Base-by-base conservation (phyloP, 1,140 invertebrate species). In the Pseudomyrmex sp. region DNA sequence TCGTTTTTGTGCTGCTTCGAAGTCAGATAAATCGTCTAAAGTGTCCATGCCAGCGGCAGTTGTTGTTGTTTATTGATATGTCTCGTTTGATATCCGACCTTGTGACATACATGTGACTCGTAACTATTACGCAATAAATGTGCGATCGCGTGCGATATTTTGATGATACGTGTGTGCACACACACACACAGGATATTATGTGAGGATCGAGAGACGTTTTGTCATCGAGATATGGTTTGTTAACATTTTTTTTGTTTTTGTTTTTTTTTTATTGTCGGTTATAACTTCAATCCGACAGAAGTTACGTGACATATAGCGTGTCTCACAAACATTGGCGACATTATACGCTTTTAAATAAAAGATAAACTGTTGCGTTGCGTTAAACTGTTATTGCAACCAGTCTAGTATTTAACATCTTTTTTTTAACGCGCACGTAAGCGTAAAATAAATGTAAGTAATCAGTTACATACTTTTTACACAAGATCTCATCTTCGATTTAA, bases 231-330 rank as follows among this genome's bases (percentile, higher is more conserved):
- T 79, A 44, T 5, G 15, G 15, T 35, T 35, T 35, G 35, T 4
- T 35, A 5, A 35, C 5, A 35, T 35, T 35, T 26, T 26, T 26
- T 35, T 35, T 35, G 18, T 35, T 0, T 35, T 35, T 35, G 5
- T 4, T 35, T 35, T 35, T 35, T 35, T 35, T 35, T 35, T 35
- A 58, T 69, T 69, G 1, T 46, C 58, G 35, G 0, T 65, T 70
- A 23, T n/a, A 80, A 80, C 65, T 80, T 80, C 66, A 79, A 48
- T 70, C 12, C n/a, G 2, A 80, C 35, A 50, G 0, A 48, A 79
- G 46, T 59, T 8, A 8, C n/a, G 20, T 59, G 18, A 58, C 5
- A 18, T 9, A 18, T 9, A 20, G 5, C 1, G 9, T 9, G n/a
- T 20, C 35, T 35, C 35, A 7, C 35, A 35, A 52, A 1, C 13